Evolutionary conservation across 1,140 invertebrate species (phyloP).

Genomic region (Magallana ariakensis): DNA sequence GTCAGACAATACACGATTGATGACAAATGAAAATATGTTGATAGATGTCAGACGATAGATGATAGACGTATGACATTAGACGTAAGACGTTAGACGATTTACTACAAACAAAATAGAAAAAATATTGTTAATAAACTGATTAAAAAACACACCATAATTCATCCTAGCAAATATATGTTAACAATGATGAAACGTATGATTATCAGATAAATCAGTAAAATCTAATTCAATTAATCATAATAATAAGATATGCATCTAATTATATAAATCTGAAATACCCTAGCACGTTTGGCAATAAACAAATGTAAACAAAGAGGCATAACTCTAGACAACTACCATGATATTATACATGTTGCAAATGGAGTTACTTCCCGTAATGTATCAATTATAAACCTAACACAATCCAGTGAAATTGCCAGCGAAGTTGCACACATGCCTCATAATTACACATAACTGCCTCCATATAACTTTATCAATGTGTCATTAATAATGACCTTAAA

Average conservation of each 20-base stretch:
- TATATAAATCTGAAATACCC: neutral
- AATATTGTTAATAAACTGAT: neutral
- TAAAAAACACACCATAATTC: neutral
- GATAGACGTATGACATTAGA: too few species aligned
- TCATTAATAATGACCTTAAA: neutral
- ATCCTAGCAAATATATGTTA: conserved; percentile 6
- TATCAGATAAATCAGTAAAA: neutral
- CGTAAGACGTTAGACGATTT: conserved; percentile 14
- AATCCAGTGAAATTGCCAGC: too few species aligned
- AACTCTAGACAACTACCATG: neutral
- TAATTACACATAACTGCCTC: too few species aligned
- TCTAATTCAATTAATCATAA: too few species aligned
- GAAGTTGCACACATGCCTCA: neutral
- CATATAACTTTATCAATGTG: neutral
- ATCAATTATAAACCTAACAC: neutral
- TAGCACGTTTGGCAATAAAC: neutral
- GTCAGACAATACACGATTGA: neutral
- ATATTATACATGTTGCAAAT: neutral
- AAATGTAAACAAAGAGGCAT: conserved; percentile 3
- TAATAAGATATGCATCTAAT: too few species aligned
- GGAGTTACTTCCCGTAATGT: neutral
- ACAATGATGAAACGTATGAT: neutral
- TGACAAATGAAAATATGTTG: neutral
- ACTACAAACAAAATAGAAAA: conserved; percentile 10
- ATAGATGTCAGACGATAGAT: too few species aligned